Conservation (phyloP, 2,797 vertebrate species). For the Sebastiscus tertius region DNA sequence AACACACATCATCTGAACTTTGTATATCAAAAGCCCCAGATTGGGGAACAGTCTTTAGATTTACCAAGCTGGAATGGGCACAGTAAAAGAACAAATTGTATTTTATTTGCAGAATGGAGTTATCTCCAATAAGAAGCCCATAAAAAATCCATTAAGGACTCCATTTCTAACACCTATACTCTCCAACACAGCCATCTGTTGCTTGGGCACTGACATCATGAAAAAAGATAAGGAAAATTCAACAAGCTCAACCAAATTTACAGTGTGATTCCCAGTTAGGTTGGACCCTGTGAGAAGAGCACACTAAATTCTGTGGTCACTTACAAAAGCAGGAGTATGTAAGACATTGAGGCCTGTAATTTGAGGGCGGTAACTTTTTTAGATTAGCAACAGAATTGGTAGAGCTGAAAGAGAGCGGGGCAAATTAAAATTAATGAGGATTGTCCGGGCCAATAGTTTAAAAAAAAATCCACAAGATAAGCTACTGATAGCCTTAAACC, state of each 20-base stretch:
- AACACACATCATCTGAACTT: constrained; percentile 21
- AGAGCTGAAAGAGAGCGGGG: background rate
- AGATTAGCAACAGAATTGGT: background rate
- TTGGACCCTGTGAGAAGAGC: background rate
- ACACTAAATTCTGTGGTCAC: background rate
- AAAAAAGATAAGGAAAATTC: background rate
- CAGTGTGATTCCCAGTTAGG: background rate
- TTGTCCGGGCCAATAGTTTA: background rate
- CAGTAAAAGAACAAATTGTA: background rate
- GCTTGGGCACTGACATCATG: constrained; percentile 6
- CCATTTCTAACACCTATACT: background rate
- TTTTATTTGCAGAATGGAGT: background rate
- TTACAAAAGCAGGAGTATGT: background rate
- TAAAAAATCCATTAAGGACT: background rate
- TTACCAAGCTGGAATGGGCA: constrained; percentile 21
- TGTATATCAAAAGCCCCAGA: constrained; percentile 40
- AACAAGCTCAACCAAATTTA: background rate
- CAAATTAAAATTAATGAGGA: constrained; percentile 1
- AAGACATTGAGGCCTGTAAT: background rate
- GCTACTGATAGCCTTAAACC: constrained; percentile 5
- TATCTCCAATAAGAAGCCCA: background rate
- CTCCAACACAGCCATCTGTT: background rate
- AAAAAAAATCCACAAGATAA: constrained; percentile 17
- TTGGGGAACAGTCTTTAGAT: constrained; percentile 43
- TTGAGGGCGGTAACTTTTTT: background rate